phyloP scores from a whole-genome alignment of 2,797 vertebrate species.

The Xenops minutus region DNA sequence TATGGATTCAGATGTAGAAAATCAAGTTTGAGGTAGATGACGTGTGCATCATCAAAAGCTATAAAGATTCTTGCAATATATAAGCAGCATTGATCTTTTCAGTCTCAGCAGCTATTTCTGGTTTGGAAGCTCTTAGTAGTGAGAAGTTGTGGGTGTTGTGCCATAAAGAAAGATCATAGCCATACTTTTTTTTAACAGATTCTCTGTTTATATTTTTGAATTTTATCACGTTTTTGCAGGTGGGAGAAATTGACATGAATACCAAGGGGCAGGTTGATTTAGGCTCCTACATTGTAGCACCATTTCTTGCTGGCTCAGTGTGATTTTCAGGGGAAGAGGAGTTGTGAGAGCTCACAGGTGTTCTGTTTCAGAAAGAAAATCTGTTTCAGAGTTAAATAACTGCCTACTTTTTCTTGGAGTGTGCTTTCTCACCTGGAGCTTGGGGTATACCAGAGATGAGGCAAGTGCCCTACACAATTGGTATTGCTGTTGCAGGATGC shows the following conservation, averaged over 20 bases:
- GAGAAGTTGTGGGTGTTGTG: neutral
- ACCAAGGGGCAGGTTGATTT: neutral
- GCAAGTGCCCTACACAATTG: accelerated
- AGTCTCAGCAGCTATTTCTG: neutral
- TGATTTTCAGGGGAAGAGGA: neutral
- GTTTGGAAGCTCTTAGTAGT: neutral
- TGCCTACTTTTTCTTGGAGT: neutral
- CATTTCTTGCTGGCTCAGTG: neutral
- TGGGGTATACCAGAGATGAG: neutral
- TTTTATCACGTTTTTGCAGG: neutral
- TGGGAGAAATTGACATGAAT: neutral
- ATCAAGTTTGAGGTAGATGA: neutral
- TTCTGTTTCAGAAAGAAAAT: neutral
- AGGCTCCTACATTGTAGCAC: neutral
- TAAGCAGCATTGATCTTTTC: neutral
- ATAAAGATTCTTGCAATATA: neutral
- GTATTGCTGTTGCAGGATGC: accelerated
- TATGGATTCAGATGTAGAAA: neutral
- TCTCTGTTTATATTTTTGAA: neutral
- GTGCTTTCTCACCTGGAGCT: neutral
- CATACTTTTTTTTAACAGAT: neutral
- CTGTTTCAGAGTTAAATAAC: neutral
- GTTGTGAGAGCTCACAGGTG: neutral
- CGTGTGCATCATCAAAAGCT: neutral
- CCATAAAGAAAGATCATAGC: neutral